Percentiles rank a stretch among this genome's conserved stretches.
Evolutionary conservation across 2,888 invertebrate genomes (phyloP).

Genomic region (Diarsia rubi): DNA sequence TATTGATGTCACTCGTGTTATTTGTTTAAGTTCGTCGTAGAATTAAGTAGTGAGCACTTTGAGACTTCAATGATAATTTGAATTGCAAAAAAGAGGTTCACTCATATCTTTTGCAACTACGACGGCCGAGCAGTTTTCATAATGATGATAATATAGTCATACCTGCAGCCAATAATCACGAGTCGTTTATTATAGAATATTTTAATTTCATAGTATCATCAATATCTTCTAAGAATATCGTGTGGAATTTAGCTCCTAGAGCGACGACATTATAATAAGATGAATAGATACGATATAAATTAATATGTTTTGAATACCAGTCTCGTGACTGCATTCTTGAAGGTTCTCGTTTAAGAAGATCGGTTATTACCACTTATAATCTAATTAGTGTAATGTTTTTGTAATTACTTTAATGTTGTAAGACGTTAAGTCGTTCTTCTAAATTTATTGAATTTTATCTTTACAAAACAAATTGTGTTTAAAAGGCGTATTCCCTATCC

Average conservation of each 20-base stretch:
- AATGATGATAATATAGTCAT: not conserved
- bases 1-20: slow-evolving; percentile 28
- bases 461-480: slow-evolving; percentile 12
- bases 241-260: slow-evolving; percentile 48
- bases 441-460: slow-evolving; percentile 33
- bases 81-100: not conserved
- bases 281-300: slow-evolving; percentile 48
- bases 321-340: slow-evolving; percentile 41
- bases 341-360: slow-evolving; percentile 1
- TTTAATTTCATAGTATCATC: slow-evolving; percentile 25
- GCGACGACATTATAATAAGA: slow-evolving; percentile 33
- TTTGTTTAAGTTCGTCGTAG: not conserved
- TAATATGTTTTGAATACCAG: slow-evolving; percentile 47
- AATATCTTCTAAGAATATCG: slow-evolving; percentile 37
- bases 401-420: slow-evolving; percentile 36
- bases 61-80: not conserved
- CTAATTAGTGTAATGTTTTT: slow-evolving; percentile 33
- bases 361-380: slow-evolving; percentile 5
- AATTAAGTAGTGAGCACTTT: not conserved
- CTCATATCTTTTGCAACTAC: not conserved
- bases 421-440: slow-evolving; percentile 30
- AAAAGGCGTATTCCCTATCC: not conserved
- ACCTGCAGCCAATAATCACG: slow-evolving; percentile 2
- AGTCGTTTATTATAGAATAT: slow-evolving; percentile 21
- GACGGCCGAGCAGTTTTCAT: not conserved